Evolutionary conservation across 2,113 vertebrate genomes (phyloP).

Genomic region (Bufo gargarizans): DNA sequence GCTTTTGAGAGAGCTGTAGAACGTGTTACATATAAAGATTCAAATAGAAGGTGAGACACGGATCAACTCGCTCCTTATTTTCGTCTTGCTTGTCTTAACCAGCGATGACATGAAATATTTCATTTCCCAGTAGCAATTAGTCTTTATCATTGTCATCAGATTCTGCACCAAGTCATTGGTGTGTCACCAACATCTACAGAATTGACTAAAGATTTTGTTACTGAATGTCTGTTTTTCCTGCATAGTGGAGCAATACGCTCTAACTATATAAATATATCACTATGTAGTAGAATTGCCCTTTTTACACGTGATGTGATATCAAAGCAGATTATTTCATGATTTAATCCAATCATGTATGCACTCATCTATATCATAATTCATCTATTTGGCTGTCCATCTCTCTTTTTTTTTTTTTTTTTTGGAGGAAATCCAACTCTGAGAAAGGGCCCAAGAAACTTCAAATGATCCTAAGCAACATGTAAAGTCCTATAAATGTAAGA

Average conservation of each 20-base stretch:
- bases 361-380: neutral
- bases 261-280: neutral
- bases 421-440: neutral
- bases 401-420: neutral
- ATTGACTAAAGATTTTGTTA: neutral
- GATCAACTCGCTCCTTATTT: conserved; percentile 48
- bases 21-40: conserved; percentile 15
- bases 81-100: conserved; percentile 45
- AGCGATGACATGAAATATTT: conserved; percentile 53
- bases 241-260: neutral
- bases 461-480: neutral
- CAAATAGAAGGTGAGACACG: conserved; percentile 40
- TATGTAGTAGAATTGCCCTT: neutral
- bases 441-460: neutral
- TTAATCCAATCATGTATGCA: neutral
- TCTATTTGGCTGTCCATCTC: neutral
- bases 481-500: no score
- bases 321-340: neutral
- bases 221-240: neutral
- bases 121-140: conserved; percentile 50
- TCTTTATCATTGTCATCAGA: conserved; percentile 57
- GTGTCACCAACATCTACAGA: conserved; percentile 38
- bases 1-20: neutral
- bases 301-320: neutral
- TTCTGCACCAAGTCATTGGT: conserved; percentile 5